Conservation (phyloP, 2,113 vertebrate genomes). For the Cettia cetti region DNA sequence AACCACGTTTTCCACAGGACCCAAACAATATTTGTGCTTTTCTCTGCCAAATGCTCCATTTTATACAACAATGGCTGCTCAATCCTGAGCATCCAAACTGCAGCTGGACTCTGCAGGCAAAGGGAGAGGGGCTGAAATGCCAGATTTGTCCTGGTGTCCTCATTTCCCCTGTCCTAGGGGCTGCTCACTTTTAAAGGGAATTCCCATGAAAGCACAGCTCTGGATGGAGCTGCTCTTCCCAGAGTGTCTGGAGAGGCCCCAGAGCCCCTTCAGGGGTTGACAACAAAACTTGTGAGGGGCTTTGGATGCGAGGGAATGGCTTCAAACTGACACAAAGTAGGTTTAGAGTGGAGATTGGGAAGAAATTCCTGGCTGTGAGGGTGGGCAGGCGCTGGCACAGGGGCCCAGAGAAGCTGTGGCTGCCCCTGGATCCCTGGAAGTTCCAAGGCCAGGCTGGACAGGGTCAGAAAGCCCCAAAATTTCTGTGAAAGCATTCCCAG, state of each 20-base stretch:
- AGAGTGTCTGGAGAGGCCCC: background rate
- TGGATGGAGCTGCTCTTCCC: background rate
- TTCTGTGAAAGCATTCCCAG: background rate
- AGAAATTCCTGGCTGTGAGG: background rate
- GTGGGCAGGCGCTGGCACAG: background rate
- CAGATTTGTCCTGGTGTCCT: background rate
- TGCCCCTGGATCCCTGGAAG: background rate
- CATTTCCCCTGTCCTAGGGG: background rate
- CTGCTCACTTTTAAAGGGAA: background rate
- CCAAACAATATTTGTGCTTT: background rate
- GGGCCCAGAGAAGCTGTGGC: background rate
- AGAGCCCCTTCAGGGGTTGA: background rate
- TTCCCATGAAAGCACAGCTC: fast-evolving
- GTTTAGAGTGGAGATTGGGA: too few species aligned
- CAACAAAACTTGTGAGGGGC: background rate
- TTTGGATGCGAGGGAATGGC: background rate
- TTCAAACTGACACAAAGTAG: background rate
- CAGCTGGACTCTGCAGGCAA: background rate
- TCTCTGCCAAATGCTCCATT: background rate
- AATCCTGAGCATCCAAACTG: too few species aligned
- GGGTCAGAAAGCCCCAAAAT: background rate
- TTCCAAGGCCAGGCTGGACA: background rate
- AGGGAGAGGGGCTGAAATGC: background rate
- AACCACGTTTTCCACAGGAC: background rate
- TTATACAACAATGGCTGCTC: fast-evolving